These are phyloP conservation scores for Corynorhinus townsendii DNA, from an alignment of 2,113 vertebrate genomes.

Conservation along the genomic window DNA sequence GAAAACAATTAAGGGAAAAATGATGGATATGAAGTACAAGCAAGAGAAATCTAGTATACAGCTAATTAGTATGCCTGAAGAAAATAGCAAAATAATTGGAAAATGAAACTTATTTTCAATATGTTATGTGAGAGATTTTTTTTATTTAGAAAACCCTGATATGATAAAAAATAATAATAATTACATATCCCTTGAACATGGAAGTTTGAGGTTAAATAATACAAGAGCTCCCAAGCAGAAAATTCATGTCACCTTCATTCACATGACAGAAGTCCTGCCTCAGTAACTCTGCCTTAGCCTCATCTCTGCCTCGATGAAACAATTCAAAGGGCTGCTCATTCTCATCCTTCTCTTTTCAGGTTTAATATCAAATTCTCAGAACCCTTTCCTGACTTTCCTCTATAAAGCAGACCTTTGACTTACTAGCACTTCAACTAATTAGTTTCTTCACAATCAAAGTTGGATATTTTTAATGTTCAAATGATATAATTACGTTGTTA, in stretches of 20 bases:
- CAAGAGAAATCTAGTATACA: neutral
- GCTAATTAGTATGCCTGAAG: neutral
- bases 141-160: neutral
- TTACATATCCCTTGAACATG: neutral
- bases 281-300: neutral
- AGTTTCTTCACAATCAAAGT: neutral
- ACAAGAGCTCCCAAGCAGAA: neutral
- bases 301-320: neutral
- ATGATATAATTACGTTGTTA: neutral
- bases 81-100: neutral
- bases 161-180: neutral
- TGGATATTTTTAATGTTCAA: neutral
- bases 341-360: neutral
- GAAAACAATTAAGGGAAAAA: neutral
- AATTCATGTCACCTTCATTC: neutral
- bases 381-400: neutral
- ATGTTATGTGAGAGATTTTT: neutral
- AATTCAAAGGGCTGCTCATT: neutral
- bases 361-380: neutral
- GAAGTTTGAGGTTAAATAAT: neutral
- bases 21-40: neutral
- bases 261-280: neutral
- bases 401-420: neutral
- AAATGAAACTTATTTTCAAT: neutral
- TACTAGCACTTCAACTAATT: neutral